Evolutionary conservation across 2,113 vertebrate genomes (phyloP).

Genomic region (Hemichromis elongatus): DNA sequence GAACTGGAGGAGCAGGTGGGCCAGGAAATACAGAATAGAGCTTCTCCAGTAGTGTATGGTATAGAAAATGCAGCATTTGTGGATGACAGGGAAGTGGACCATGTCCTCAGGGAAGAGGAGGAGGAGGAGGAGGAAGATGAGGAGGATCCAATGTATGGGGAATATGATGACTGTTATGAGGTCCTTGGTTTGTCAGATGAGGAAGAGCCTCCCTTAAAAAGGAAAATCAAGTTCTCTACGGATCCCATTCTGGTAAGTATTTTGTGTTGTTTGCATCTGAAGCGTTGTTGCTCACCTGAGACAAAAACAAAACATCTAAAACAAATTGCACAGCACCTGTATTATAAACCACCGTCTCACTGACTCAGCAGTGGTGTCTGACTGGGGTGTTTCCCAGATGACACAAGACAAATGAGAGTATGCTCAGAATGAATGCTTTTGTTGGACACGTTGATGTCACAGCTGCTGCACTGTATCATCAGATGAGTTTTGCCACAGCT

Average conservation of each 20-base stretch:
- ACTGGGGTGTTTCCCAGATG: slow-evolving; percentile 32
- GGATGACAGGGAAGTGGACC: slow-evolving; percentile 78
- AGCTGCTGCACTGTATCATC: slow-evolving; percentile 23
- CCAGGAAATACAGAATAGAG: slow-evolving; percentile 50
- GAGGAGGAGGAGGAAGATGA: slow-evolving; percentile 70
- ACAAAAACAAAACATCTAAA: not conserved
- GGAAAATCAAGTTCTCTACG: slow-evolving; percentile 86
- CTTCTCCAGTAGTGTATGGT: slow-evolving; percentile 74
- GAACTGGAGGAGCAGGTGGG: slow-evolving; percentile 60
- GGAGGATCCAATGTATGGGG: slow-evolving; percentile 68
- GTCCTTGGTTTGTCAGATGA: slow-evolving; percentile 84
- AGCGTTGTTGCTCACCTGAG: not conserved
- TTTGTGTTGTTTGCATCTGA: slow-evolving; percentile 8
- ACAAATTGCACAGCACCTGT: not conserved
- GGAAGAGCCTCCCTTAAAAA: slow-evolving; percentile 73
- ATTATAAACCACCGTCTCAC: slow-evolving; percentile 17
- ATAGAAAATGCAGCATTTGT: slow-evolving; percentile 90
- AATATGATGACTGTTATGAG: slow-evolving; percentile 84
- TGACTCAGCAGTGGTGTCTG: slow-evolving; percentile 47
- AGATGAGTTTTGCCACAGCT: not conserved
- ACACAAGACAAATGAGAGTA: slow-evolving; percentile 24
- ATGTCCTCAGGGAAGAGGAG: slow-evolving; percentile 66
- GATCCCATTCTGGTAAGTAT: slow-evolving; percentile 82
- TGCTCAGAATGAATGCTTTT: slow-evolving; percentile 20
- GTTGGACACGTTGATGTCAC: slow-evolving; percentile 15